Base-by-base conservation (phyloP, 1,140 invertebrate species). In the Acromyrmex echinatior region DNA sequence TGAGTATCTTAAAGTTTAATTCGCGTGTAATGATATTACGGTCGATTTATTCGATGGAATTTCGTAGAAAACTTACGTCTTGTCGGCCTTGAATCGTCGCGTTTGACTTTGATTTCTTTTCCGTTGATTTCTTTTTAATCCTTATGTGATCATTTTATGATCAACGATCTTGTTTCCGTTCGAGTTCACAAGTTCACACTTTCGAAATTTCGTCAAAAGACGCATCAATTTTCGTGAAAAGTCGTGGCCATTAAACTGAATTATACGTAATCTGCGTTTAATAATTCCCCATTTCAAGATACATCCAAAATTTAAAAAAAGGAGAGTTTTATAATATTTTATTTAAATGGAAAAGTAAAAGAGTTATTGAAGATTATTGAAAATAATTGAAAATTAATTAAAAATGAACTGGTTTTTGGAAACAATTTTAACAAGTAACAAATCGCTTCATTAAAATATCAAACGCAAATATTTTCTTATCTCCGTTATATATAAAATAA, bases 1-100 rank as follows among this genome's bases (percentile, higher is more conserved):
- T 4, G 18, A 74, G 68, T n/a, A 14, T 84, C 21, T 62, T 63
- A 62, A 74, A 76, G 70, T 76, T 84, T 84, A 76, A 84, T 28
- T 76, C 56, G 56, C 80, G 14, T 76, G 4, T 84, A 84, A 84
- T 28, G 70, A 74, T 71, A 76, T 76, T 62, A 84, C 28, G 21
- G 39, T 51, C 58, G 45, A 84, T 63, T 84, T 76, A 76, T 74
- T 18, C 14, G 14, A 63, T 12, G 56, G 25, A 74, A 84, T 28
- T 84, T 62, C 25, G 25, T 9, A 14, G 39, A 39, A 62, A 76
- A 84, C 56, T 84, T 76, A 63, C 2, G 7, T 82, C 35, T 51
- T 18, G 14, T 5, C 74, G 53, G 39, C 70, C 70, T 84, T 84
- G 80, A 1, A 18, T 49, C 58, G 63, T 81, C 49, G 65, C 21